Percentiles rank a stretch among this genome's conserved stretches.
These are phyloP conservation scores for Hystrix cristata DNA, from an alignment of 2,113 vertebrate species.

Conservation along the genomic window DNA sequence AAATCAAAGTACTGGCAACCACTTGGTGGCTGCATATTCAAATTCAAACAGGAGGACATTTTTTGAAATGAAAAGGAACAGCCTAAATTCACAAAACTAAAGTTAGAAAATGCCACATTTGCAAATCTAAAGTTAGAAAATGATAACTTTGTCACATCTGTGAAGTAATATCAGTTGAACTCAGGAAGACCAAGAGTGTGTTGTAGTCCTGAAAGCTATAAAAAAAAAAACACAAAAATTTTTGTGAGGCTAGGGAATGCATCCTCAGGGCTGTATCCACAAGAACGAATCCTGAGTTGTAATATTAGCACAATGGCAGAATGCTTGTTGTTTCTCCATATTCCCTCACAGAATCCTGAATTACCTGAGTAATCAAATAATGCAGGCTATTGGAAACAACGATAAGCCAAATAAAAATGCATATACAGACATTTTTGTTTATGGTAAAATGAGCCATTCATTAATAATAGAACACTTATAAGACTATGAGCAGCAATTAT, in stretches of 20 bases:
- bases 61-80: slow-evolving; percentile 59
- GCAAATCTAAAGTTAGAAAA: slow-evolving; percentile 75
- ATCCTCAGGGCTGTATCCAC: background rate
- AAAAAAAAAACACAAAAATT: background rate
- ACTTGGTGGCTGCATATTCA: slow-evolving; percentile 78
- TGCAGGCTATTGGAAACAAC: slow-evolving; percentile 29
- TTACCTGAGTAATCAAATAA: slow-evolving; percentile 42
- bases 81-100: slow-evolving; percentile 67
- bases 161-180: slow-evolving; percentile 46
- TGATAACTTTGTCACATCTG: slow-evolving; percentile 56
- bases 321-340: background rate
- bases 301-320: slow-evolving; percentile 2
- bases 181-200: slow-evolving; percentile 41
- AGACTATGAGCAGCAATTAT: slow-evolving; percentile 23
- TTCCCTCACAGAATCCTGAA: slow-evolving; percentile 49
- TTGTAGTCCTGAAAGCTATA: background rate
- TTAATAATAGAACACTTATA: slow-evolving; percentile 28
- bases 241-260: background rate
- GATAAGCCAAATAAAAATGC: slow-evolving; percentile 52
- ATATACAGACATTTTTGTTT: slow-evolving; percentile 46
- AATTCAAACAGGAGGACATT: slow-evolving; percentile 65
- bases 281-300: slow-evolving; percentile 42
- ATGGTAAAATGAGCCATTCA: slow-evolving; percentile 34
- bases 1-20: slow-evolving; percentile 51
- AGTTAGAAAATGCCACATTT: slow-evolving; percentile 73